These are phyloP conservation scores for Halocynthia roretzi DNA, from an alignment of 23 tunicate genomes.

Conservation along the genomic window DNA sequence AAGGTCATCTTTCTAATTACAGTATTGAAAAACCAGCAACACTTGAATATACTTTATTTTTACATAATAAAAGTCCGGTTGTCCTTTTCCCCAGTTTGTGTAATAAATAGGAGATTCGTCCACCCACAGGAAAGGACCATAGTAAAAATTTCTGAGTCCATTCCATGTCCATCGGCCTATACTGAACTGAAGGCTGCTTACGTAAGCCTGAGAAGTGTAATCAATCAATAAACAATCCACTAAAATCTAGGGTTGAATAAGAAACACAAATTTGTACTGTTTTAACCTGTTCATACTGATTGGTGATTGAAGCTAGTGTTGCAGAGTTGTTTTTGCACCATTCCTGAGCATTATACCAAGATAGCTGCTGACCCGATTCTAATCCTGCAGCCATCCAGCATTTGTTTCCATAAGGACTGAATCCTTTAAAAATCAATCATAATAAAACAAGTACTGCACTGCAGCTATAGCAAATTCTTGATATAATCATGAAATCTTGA, in stretches of 20 bases:
- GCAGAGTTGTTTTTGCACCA: constrained; percentile 35
- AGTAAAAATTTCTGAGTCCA: constrained; percentile 38
- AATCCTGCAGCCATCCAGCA: constrained; percentile 47
- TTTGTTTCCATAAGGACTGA: constrained; percentile 34
- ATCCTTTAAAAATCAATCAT: neutral
- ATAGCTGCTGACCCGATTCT: constrained; percentile 16
- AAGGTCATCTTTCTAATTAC: neutral
- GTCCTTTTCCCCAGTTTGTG: constrained; percentile 60
- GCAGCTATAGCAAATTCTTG: too few species aligned
- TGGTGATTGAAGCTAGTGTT: constrained; percentile 32
- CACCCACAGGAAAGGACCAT: constrained; percentile 38
- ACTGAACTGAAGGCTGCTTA: constrained; percentile 28
- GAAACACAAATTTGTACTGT: neutral
- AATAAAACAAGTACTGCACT: too few species aligned
- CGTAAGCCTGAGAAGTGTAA: constrained; percentile 40
- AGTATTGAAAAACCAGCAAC: neutral
- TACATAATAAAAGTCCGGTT: constrained; percentile 55
- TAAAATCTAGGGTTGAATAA: neutral
- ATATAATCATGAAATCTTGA: too few species aligned
- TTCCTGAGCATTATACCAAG: constrained; percentile 37
- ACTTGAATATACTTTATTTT: constrained; percentile 7
- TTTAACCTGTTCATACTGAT: constrained; percentile 61
- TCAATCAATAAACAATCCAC: neutral
- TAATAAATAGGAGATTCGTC: constrained; percentile 56
- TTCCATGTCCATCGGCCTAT: constrained; percentile 42